Evolutionary conservation across 2,888 invertebrate genomes (phyloP).

Genomic region (Orchestes rusci): DNA sequence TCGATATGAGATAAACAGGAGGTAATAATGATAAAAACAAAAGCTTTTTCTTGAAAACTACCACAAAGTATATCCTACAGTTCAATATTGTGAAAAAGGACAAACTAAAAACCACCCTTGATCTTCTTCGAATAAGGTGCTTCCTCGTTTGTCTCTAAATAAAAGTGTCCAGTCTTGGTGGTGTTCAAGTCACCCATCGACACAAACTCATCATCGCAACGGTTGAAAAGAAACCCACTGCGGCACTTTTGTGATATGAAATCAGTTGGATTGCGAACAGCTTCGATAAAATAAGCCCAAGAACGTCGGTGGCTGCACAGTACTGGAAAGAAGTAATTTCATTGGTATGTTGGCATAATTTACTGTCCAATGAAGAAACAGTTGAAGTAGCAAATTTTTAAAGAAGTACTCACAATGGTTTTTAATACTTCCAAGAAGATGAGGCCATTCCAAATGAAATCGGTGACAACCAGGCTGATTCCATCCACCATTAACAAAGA

Average conservation of each 20-base stretch:
- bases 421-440: conserved; percentile 23
- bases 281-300: conserved; percentile 32
- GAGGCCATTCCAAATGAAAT: conserved; percentile 31
- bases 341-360: too few species aligned
- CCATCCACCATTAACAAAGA: conserved; percentile 36
- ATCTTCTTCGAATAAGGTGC: conserved; percentile 28
- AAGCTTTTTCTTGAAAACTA: too few species aligned
- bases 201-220: conserved; percentile 28
- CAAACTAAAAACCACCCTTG: conserved; percentile 8
- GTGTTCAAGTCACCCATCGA: conserved; percentile 31
- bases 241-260: conserved; percentile 30
- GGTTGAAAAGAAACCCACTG: conserved; percentile 26
- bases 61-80: too few species aligned
- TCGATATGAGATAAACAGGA: too few species aligned
- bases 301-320: conserved; percentile 33
- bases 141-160: conserved; percentile 33
- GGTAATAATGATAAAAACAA: too few species aligned
- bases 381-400: background rate
- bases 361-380: too few species aligned
- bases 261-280: conserved; percentile 29
- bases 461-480: conserved; percentile 35
- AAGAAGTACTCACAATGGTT: conserved; percentile 30
- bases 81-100: conserved; percentile 7
- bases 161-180: conserved; percentile 30
- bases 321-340: conserved; percentile 27